Base-by-base conservation (phyloP, 2,888 invertebrate species). In the Calameuta idolon region DNA sequence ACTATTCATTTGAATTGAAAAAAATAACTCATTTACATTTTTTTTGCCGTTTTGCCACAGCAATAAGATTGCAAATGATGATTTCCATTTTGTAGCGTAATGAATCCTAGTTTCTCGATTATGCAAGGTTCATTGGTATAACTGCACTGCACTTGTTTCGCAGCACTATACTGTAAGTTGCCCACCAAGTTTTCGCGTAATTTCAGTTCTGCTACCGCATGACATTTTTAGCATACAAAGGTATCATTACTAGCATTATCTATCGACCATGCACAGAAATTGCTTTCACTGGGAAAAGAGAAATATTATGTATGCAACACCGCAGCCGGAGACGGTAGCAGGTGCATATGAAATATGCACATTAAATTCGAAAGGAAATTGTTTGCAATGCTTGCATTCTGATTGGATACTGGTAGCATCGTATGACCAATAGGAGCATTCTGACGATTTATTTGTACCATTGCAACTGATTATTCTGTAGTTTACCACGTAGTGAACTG, bases 341-440 rank as follows among this genome's bases (percentile, higher is more conserved):
- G 55, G 69, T 37, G 75, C 77, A 77, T 77, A 35, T 69, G 40
- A 37, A 75, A 77, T 77, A 75, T 40, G 33, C 69, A 74, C 35
- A 74, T 77, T 55, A 77, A 77, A 74, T 35, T 69, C 35, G 11
- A 74, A 77, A 75, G 74, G 34, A 75, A 77, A 77, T 77, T 34
- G 77, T 71, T 77, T 69, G 35, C 23, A 68, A 4, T n/a, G 31
- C 37, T 30, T n/a, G 69, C 69, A 37, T 71, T 31, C 11, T 33
- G 69, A 76, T 76, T 40, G 76, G 73, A 30, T 68, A 34, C 23
- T 30, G 23, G 12, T n/a, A 74, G 69, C 33, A 55, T 55, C 5
- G 55, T 55, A 23, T 55, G 55, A 9, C 55, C 55, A 55, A 55
- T 55, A 55, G 55, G 15, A 23, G 23, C 9, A 55, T 55, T 55